Evolutionary conservation across 2,888 invertebrate genomes (phyloP).

Genomic region (Caenorhabditis wallacei): DNA sequence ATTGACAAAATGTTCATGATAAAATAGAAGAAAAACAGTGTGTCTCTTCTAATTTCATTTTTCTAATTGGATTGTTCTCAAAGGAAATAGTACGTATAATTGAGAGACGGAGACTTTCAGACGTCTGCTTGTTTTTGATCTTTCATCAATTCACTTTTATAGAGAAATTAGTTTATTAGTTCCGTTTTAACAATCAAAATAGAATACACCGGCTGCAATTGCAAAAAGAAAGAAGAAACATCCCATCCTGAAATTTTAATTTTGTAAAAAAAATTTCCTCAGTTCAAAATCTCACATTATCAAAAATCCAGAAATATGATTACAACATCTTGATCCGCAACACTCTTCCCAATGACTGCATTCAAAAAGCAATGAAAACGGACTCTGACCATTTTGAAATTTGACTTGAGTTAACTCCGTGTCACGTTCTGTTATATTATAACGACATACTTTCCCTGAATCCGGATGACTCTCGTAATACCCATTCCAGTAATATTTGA

Average conservation of each 20-base stretch:
- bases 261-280: not conserved
- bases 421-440: conserved; percentile 2
- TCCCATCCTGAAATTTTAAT: conserved; percentile 11
- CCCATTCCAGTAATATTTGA: conserved; percentile 1
- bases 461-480: not conserved
- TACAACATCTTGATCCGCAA: conserved; percentile 17
- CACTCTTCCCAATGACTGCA: conserved; percentile 12
- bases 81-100: not conserved
- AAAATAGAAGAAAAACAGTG: conserved; percentile 5
- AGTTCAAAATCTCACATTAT: not conserved
- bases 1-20: conserved; percentile 31
- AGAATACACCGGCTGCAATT: not conserved
- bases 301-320: conserved; percentile 7
- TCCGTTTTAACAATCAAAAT: not conserved
- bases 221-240: not conserved
- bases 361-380: not conserved
- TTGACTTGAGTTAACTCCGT: not conserved
- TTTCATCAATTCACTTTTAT: conserved; percentile 17
- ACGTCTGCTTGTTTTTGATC: conserved; percentile 30
- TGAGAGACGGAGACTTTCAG: conserved; percentile 11
- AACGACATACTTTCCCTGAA: not conserved
- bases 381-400: conserved; percentile 2
- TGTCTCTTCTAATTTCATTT: conserved; percentile 11
- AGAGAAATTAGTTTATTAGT: not conserved
- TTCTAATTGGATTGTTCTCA: not conserved